Percentiles rank a stretch among this genome's conserved stretches.
Conservation (phyloP, 2,113 vertebrate genomes). For the Sturnus vulgaris region DNA sequence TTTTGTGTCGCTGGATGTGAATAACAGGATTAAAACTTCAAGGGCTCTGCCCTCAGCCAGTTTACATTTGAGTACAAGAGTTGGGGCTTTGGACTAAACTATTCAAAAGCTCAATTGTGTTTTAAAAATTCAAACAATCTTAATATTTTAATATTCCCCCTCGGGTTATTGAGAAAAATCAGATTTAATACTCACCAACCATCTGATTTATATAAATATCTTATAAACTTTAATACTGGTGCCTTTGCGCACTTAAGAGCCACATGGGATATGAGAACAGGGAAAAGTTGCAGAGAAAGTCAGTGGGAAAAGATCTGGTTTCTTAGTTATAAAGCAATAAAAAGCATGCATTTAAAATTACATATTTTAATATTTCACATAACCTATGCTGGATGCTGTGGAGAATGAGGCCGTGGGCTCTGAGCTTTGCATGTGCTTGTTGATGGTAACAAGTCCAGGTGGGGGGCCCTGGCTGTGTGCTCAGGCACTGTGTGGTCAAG, state of each 20-base stretch:
- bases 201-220: conserved; percentile 69
- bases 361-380: conserved; percentile 65
- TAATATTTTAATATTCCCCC: conserved; percentile 57
- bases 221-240: conserved; percentile 66
- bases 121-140: conserved; percentile 57
- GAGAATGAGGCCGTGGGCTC: background rate
- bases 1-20: conserved; percentile 12
- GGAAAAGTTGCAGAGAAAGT: conserved; percentile 38
- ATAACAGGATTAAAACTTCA: conserved; percentile 38
- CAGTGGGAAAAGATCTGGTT: conserved; percentile 65
- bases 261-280: conserved; percentile 53
- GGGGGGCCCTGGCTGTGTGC: background rate
- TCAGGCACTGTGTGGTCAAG: background rate
- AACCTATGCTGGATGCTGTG: background rate
- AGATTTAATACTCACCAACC: conserved; percentile 56
- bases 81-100: conserved; percentile 5
- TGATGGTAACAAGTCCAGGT: background rate
- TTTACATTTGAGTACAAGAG: background rate
- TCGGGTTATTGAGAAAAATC: conserved; percentile 48
- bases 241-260: conserved; percentile 55
- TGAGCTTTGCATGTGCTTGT: background rate
- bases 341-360: conserved; percentile 56
- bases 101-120: conserved; percentile 50
- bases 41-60: background rate
- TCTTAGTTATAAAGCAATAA: conserved; percentile 58